A percentile compares a stretch with the other conserved stretches of the same genome.
phyloP scores from a whole-genome alignment of 1,140 invertebrate genomes.

The Lepeophtheirus salmonis region DNA sequence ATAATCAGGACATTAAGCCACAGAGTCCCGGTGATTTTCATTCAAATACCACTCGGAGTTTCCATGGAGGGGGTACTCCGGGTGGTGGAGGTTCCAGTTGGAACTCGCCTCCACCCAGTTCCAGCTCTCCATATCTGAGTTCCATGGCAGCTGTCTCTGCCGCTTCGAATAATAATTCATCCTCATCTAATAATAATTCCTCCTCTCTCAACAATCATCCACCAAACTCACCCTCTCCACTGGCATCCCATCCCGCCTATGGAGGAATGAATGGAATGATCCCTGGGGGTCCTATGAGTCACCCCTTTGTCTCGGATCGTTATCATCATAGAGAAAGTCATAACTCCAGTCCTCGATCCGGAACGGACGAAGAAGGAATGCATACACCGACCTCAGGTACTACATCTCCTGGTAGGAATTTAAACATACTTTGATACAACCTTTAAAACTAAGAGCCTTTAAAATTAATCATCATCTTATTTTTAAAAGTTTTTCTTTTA shows the following conservation, averaged over 20 bases:
- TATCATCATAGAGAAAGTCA: constrained; percentile 22
- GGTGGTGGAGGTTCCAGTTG: constrained; percentile 35
- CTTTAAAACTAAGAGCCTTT: too few relatives aligned
- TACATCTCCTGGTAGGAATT: constrained; percentile 11
- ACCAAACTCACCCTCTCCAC: constrained; percentile 35
- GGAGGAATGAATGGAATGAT: constrained; percentile 56
- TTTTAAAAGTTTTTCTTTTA: too few relatives aligned
- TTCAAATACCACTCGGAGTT: constrained; percentile 35
- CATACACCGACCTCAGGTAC: constrained; percentile 23
- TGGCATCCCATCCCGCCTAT: constrained; percentile 48
- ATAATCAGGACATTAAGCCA: constrained; percentile 30
- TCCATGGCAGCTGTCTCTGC: constrained; percentile 26
- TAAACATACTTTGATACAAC: too few relatives aligned
- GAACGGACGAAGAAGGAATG: constrained; percentile 22
- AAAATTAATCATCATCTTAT: too few relatives aligned
- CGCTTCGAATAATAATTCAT: constrained; percentile 27
- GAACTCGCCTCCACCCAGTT: constrained; percentile 44
- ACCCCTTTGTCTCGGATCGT: constrained; percentile 35
- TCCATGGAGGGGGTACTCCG: constrained; percentile 40
- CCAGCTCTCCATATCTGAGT: constrained; percentile 48
- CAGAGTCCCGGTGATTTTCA: constrained; percentile 32
- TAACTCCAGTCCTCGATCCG: constrained; percentile 23
- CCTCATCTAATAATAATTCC: background rate
- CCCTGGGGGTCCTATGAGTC: constrained; percentile 31
- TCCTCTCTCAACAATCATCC: background rate